Evolutionary conservation across 2,888 invertebrate genomes (phyloP), one percentile per base, ranked within the genome.

Genomic region (Chrysolina haemoptera): DNA sequence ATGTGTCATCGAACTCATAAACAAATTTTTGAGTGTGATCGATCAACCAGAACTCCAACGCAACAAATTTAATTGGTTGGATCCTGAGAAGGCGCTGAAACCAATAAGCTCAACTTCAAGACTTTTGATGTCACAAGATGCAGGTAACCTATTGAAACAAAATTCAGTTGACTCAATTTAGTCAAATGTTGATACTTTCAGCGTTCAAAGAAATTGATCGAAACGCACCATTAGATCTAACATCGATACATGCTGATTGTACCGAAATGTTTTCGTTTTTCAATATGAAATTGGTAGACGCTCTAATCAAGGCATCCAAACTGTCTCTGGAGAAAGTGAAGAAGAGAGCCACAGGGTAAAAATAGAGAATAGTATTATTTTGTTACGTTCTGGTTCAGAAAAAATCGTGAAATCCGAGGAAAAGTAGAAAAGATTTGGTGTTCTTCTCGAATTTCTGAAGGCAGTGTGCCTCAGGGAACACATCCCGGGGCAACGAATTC

Each of bases 211-310:
- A 92, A 82, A 90, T 94, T 65, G 93, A 93, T 77, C 90, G 90
- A 81, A 90, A 91, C 9, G 89, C 90, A 35, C 87, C 87, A 48
- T 90, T 91, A 80, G 93, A 94, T 74, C 83, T 93, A 35, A 82
- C 85, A 68, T 90, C 90, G 50, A 88, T 93, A 4, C 91, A 93
- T 62, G 92, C 91, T 67, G 94, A 95, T 84, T 94, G 94, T 82
- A 93, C 95, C 85, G 95, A 96, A 84, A 88, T 96, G 65, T 96
- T 95, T 85, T 92, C 93, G 0, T 93, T 93, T 85, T 96, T 95
- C 83, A 94, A 95, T 80, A 92, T 92, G 68, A 94, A 93, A 87
- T 91, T 94, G 76, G 88, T 94, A 43, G 93, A 95, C 75, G 88
- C 94, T 3, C 88, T 96, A 20, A 93, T 95, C 12, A 94, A 93